Evolutionary conservation across 2,888 invertebrate genomes (phyloP), one percentile per base, ranked within the genome.

Genomic region (Papilio protenor): DNA sequence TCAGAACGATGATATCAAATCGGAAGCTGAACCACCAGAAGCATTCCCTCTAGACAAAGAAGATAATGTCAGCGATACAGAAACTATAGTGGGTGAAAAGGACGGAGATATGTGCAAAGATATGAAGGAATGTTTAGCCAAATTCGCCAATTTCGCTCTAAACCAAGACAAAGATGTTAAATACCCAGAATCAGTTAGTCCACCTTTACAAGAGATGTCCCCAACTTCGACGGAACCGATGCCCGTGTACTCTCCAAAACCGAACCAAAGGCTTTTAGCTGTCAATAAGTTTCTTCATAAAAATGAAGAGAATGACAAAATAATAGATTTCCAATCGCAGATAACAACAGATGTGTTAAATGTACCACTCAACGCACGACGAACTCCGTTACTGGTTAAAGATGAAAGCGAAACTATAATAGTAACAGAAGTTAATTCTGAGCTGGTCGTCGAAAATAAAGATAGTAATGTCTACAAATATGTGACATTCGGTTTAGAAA

Each of bases 121-220:
- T 57, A 93, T 94, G 93, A 92, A 92, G 49, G 93, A 93, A 52
- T 93, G 94, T 77, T 80, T 94, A 0, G 91, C 89, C 0, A 93
- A 93, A 75, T 93, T 94, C 40, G 92, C 93, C 0, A 92, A 87
- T 49, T 92, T 93, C 79, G 93, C 90, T 0, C 83, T 94, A 0
- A 89, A 86, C 47, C 78, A 76, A 0, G 85, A 86, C 1, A 75
- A 80, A 0, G 84, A 82, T 8, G 72, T 76, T 0, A 91, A 91
- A n/a, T 91, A 89, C 69, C 92, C 94, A 0, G 94, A 94, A 1
- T 90, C 94, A 0, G 88, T 93, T 0, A 94, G 94, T 77, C 94
- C 95, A 0, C 95, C 94, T 0, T 73, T 95, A 0, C 94, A 94
- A 73, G 93, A 94, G 75, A 90, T 91, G 88, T 94, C 94, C 0